phyloP scores from a whole-genome alignment of 2,888 invertebrate genomes.

The Aplocera efformata region DNA sequence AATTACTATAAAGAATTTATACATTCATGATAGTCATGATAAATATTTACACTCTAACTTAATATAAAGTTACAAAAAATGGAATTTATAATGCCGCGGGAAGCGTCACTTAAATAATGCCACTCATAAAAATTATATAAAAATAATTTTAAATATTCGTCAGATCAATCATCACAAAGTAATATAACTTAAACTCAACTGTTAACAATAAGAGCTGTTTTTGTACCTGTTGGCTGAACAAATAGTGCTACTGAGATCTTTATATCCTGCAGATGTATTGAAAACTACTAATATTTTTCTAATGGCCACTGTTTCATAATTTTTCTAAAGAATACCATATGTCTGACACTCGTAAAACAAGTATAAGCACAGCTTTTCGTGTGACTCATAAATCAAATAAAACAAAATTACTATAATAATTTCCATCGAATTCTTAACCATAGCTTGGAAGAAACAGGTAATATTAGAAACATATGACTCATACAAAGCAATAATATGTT shows the following conservation, averaged over 20 bases:
- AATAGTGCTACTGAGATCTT: slow-evolving; percentile 25
- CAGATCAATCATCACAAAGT: slow-evolving; percentile 48
- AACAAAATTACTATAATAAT: no score
- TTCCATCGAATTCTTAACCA: no score
- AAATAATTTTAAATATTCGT: slow-evolving; percentile 33
- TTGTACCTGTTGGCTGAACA: slow-evolving; percentile 25
- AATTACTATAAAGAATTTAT: slow-evolving; percentile 64
- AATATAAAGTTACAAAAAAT: slow-evolving; percentile 23
- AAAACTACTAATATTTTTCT: neutral
- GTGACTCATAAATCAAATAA: no score
- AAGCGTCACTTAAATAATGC: slow-evolving; percentile 25
- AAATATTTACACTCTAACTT: slow-evolving; percentile 65
- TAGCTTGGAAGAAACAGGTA: slow-evolving; percentile 2
- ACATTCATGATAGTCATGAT: slow-evolving; percentile 54
- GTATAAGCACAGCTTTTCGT: no score
- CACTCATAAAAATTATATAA: slow-evolving; percentile 35
- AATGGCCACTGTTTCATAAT: no score
- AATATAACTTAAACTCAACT: slow-evolving; percentile 28
- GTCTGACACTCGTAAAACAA: no score
- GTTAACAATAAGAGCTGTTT: slow-evolving; percentile 28
- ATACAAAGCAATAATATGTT: neutral
- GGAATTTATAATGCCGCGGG: slow-evolving; percentile 25
- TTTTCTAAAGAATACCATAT: no score
- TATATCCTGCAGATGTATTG: slow-evolving; percentile 6
- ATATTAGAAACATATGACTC: neutral